Evolutionary conservation across 2,888 invertebrate genomes (phyloP), one percentile per base, ranked within the genome.

Genomic region (Thecophora atra): DNA sequence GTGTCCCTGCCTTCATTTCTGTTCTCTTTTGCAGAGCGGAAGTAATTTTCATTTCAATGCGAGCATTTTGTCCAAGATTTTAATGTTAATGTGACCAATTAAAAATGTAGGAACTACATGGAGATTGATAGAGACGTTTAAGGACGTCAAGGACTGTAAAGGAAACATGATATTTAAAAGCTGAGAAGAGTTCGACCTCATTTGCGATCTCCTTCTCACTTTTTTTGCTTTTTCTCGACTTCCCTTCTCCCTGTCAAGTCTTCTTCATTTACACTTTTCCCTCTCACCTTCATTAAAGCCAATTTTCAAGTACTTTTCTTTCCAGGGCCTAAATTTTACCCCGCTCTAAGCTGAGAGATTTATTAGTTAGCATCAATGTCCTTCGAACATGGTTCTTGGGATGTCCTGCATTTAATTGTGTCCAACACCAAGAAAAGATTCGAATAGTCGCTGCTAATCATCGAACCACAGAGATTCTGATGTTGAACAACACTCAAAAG

Each of bases 311-410:
- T 21, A 52, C 7, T 52, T 15, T 13, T 21, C 21, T 52, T 21
- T 8, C 21, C 21, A 52, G 19, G 19, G 19, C 21, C 21, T 19
- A 6, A 52, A 52, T 56, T 21, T 56, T 26, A 19, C 21, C 11
- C 26, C 15, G 56, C 26, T 56, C 26, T 26, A 56, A 56, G 15
- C 21, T n/a, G 44, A 19, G 24, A 30, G 58, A 68, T 68, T 68
- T 68, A 68, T 68, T 68, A 68, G 28, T 56, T 44, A 42, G 56
- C 56, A 68, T 68, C 68, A 58, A 68, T 68, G 68, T 68, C 68
- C 4, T 24, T 56, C 17, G 24, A 68, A 58, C 58, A 58, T 68
- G 56, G 58, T 68, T 42, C 28, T 44, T 52, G 26, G 21, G 13
- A 58, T 68, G 68, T 68, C 58, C 58, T 68, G 68, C 68, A 68